Conservation (phyloP, 2,888 invertebrate genomes). For the Tortricodes alternella region DNA sequence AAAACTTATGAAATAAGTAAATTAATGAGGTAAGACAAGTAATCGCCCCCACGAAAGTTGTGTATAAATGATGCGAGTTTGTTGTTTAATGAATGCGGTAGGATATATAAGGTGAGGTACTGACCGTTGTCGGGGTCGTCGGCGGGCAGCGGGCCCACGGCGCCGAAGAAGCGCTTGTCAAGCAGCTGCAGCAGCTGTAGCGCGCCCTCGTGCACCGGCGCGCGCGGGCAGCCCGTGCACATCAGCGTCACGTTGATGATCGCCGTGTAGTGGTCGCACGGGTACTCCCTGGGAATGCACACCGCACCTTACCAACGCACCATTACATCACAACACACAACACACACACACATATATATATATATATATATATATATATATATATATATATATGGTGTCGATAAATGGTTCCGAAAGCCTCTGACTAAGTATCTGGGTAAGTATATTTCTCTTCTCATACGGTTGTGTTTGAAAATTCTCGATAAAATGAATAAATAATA, state of each 20-base stretch:
- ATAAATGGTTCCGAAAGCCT: no score
- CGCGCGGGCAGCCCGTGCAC: slow-evolving; percentile 97
- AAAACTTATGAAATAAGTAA: slow-evolving; percentile 2
- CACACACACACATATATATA: no score
- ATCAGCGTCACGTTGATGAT: slow-evolving; percentile 98
- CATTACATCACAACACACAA: not conserved
- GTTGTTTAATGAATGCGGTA: no score
- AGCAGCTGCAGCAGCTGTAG: slow-evolving; percentile 95
- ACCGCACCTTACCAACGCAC: not conserved
- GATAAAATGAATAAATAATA: no score
- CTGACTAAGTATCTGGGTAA: no score
- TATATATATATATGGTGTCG: no score
- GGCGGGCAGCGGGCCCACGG: slow-evolving; percentile 85
- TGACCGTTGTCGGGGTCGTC: slow-evolving; percentile 87
- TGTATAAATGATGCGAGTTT: not conserved
- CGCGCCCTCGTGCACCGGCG: slow-evolving; percentile 96
- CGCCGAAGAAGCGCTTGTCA: slow-evolving; percentile 97
- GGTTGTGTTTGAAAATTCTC: no score
- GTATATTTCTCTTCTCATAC: no score
- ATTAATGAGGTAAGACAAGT: slow-evolving; percentile 1
- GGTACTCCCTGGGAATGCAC: slow-evolving; percentile 90
- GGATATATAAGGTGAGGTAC: slow-evolving; percentile 40
- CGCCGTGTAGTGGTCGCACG: slow-evolving; percentile 98
- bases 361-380: no score
- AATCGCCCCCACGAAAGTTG: not conserved